These are phyloP conservation scores for Zosterops lateralis DNA, from an alignment of 2,113 vertebrate genomes.

Conservation along the genomic window DNA sequence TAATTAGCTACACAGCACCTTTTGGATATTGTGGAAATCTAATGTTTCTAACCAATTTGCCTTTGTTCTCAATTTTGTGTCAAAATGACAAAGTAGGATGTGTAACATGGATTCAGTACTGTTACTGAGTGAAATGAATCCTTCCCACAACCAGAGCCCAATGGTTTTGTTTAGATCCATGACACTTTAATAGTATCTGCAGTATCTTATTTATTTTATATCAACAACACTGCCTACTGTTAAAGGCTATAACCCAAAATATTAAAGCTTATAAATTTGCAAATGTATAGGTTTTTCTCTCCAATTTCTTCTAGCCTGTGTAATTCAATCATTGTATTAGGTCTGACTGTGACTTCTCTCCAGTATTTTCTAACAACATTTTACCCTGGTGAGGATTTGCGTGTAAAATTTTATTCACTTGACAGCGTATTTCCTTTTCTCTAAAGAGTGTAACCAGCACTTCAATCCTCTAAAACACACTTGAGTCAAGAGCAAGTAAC, in stretches of 20 bases:
- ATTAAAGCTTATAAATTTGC: neutral
- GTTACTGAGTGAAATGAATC: neutral
- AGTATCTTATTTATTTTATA: neutral
- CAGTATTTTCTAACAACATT: neutral
- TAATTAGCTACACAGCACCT: neutral
- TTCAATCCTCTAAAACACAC: slow-evolving; percentile 42
- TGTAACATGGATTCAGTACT: neutral
- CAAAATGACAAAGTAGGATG: neutral
- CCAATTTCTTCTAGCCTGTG: neutral
- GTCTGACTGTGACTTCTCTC: neutral
- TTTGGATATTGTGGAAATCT: neutral
- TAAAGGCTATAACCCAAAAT: neutral
- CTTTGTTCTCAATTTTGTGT: neutral
- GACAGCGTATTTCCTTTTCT: neutral
- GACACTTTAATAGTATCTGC: neutral
- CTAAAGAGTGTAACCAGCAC: neutral
- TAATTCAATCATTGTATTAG: neutral
- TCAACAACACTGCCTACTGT: neutral
- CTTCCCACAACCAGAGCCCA: neutral
- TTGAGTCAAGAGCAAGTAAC: slow-evolving; percentile 24
- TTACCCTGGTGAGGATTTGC: neutral
- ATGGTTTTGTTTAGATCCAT: neutral
- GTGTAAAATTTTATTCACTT: neutral
- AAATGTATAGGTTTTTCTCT: neutral
- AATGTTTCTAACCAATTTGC: neutral